phyloP scores from a whole-genome alignment of 1,140 invertebrate genomes.

The Dolichoris vasculosae region DNA sequence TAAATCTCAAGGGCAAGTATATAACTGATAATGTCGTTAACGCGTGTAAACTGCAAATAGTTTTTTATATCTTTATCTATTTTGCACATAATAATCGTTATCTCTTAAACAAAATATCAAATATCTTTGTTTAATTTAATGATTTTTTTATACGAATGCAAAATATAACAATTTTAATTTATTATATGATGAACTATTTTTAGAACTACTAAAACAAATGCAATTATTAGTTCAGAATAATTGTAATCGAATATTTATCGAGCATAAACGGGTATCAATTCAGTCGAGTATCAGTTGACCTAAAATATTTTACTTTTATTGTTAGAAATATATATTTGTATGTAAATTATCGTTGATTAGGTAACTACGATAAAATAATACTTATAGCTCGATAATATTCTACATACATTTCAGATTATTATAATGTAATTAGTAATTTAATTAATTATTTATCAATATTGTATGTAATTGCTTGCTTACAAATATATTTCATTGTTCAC shows the following conservation, averaged over 20 bases:
- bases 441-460: too few relatives aligned
- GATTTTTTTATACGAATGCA: too few relatives aligned
- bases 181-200: background rate
- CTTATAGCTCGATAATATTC: background rate
- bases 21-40: conserved; percentile 19
- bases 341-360: background rate
- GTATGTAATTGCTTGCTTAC: too few relatives aligned
- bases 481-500: too few relatives aligned
- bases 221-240: background rate
- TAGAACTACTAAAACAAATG: background rate
- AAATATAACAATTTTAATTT: background rate
- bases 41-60: background rate
- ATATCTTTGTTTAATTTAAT: background rate
- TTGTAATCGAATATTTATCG: background rate
- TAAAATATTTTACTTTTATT: background rate
- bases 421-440: too few relatives aligned
- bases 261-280: background rate
- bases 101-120: background rate
- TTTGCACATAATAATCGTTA: background rate
- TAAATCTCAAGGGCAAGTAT: conserved; percentile 15
- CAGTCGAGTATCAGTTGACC: background rate
- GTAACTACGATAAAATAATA: background rate
- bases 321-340: background rate
- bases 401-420: too few relatives aligned
- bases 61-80: conserved; percentile 5